Percentiles rank a stretch among this genome's conserved stretches.
These are phyloP conservation scores for Scaptomyza cyrtandrae DNA, from an alignment of 2,888 invertebrate species.

Conservation along the genomic window DNA sequence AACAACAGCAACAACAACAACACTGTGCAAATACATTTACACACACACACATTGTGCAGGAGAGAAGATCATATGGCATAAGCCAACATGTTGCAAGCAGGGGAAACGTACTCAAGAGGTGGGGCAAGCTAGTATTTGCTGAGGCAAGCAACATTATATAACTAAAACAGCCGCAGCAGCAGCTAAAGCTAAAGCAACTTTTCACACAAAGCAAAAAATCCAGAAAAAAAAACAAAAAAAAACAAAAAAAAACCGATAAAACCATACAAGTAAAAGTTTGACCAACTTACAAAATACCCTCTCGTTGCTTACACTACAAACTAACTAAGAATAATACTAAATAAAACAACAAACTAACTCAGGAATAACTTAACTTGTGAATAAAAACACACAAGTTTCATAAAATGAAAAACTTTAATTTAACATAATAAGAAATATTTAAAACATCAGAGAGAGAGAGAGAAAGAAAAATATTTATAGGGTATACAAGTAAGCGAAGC, in stretches of 20 bases:
- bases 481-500: background rate
- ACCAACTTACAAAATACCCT: constrained; percentile 6
- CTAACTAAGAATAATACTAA: no score
- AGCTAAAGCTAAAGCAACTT: constrained; percentile 2
- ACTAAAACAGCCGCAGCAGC: constrained; percentile 12
- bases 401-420: no score
- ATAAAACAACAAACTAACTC: no score
- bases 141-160: constrained; percentile 43
- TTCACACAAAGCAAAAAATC: constrained; percentile 22
- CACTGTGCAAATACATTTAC: constrained; percentile 27
- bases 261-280: background rate
- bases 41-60: constrained; percentile 6
- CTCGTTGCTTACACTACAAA: no score
- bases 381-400: no score
- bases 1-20: constrained; percentile 20
- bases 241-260: background rate
- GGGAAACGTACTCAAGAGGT: no score
- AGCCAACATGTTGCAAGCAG: constrained; percentile 47
- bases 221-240: background rate
- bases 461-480: background rate
- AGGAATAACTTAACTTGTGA: no score
- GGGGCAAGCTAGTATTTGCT: background rate
- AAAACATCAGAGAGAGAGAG: background rate
- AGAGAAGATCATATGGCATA: constrained; percentile 44
- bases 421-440: background rate